Base-by-base conservation (phyloP, 2,113 vertebrate genomes). In the Pholis gunnellus region DNA sequence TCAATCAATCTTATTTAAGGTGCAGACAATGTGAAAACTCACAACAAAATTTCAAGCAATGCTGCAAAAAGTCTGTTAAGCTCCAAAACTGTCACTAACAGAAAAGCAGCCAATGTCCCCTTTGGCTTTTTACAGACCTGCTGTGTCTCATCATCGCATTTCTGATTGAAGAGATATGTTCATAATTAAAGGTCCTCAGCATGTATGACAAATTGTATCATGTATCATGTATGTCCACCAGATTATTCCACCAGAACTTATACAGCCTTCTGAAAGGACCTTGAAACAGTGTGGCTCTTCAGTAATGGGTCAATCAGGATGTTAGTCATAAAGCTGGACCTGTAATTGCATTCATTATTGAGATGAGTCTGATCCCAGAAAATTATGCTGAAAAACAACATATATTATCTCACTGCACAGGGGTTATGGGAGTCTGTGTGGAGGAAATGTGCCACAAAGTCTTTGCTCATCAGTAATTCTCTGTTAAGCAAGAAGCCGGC, bases 291-390 rank as follows among this genome's bases (percentile, higher is more conserved):
- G 46, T 52, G 75, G 73, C 75, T 74, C 69, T 81, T 50, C 57
- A 70, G 80, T 90, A 90, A 91, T 92, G 84, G 82, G 40, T 82
- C 22, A 22, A 85, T 93, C 87, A 91, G 76, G 85, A 92, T 86
- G 89, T 86, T 73, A 89, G 89, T 93, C 91, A 90, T 88, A 92
- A 90, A 77, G 59, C 50, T 69, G 79, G 70, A 82, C 83, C 80
- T 90, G 88, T 87, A 92, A 91, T 91, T 91, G 84, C 89, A 93
- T 90, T 91, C 87, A 90, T 93, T 85, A 94, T 83, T 83, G 81
- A 85, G 81, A 93, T 94, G 77, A 92, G 67, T 82, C 74, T 88
- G 75, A 93, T 83, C 77, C 67, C 60, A 31, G 81, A 42, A 75
- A 81, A 84, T 91, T 87, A 75, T 90, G 75, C 81, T 40, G 78